These are phyloP conservation scores for Drosophila nannoptera DNA, from an alignment of 1,140 invertebrate species.

Conservation along the genomic window DNA sequence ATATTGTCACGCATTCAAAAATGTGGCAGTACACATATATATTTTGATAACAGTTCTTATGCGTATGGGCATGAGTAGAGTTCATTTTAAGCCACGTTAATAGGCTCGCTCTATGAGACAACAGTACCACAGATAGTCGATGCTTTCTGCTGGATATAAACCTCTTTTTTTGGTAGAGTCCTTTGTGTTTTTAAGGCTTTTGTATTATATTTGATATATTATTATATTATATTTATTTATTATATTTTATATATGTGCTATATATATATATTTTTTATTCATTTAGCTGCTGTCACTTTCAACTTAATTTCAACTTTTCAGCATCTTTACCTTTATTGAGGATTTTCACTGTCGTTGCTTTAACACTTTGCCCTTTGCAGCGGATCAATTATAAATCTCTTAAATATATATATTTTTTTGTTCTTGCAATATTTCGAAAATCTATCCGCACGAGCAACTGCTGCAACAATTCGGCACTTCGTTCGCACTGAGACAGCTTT, in stretches of 20 bases:
- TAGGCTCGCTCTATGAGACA: no score
- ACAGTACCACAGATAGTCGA: no score
- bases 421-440: constrained; percentile 1
- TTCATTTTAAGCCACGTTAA: no score
- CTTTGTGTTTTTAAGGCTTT: no score
- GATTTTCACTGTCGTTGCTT: background rate
- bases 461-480: constrained; percentile 10
- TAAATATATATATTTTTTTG: background rate
- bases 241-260: no score
- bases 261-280: no score
- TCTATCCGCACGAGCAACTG: constrained; percentile 69
- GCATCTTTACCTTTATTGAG: constrained; percentile 22
- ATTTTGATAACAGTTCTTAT: background rate
- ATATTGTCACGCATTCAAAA: constrained; percentile 20
- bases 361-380: constrained; percentile 55
- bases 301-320: background rate
- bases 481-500: constrained; percentile 16
- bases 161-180: no score
- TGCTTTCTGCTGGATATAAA: no score
- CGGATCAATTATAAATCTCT: constrained; percentile 58
- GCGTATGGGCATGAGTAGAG: no score
- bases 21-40: background rate
- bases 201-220: no score
- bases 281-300: no score
- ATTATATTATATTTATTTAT: no score